Evolutionary conservation across 1,140 invertebrate genomes (phyloP).

Genomic region (Leptinotarsa lineolata): DNA sequence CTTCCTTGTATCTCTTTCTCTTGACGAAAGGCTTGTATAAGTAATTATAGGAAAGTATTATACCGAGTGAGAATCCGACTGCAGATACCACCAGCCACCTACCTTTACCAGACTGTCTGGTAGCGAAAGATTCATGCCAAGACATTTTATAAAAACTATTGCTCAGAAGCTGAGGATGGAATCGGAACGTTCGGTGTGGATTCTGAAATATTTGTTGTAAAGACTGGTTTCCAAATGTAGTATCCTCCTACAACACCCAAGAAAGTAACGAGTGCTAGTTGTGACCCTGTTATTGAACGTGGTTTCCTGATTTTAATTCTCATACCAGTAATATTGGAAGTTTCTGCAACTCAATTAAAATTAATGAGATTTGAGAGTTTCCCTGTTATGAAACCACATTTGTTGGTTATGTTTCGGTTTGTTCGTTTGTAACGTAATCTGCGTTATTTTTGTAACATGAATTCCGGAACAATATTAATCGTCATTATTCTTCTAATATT

Average conservation of each 20-base stretch:
- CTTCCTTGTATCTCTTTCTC: background rate
- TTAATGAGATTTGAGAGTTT: too few species aligned
- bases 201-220: background rate
- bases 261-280: slow-evolving; percentile 14
- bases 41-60: background rate
- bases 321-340: too few species aligned
- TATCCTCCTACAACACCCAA: slow-evolving; percentile 21
- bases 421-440: too few species aligned
- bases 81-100: background rate
- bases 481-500: too few species aligned
- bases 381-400: too few species aligned
- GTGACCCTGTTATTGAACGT: slow-evolving; percentile 9
- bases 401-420: too few species aligned
- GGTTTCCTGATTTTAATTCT: slow-evolving; percentile 19
- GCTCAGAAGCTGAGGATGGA: background rate
- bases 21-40: slow-evolving; percentile 13
- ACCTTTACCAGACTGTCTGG: slow-evolving; percentile 19
- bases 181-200: background rate
- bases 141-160: slow-evolving; percentile 11
- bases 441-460: too few species aligned
- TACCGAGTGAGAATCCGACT: slow-evolving; percentile 12
- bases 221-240: slow-evolving; percentile 29
- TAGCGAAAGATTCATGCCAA: slow-evolving; percentile 23
- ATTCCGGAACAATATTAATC: too few species aligned
- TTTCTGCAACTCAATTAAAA: too few species aligned